A percentile compares a stretch with the other conserved stretches of the same genome.
These are phyloP conservation scores for Porites cylindrica DNA, from an alignment of 92 coral and sea anemone species.

Conservation along the genomic window DNA sequence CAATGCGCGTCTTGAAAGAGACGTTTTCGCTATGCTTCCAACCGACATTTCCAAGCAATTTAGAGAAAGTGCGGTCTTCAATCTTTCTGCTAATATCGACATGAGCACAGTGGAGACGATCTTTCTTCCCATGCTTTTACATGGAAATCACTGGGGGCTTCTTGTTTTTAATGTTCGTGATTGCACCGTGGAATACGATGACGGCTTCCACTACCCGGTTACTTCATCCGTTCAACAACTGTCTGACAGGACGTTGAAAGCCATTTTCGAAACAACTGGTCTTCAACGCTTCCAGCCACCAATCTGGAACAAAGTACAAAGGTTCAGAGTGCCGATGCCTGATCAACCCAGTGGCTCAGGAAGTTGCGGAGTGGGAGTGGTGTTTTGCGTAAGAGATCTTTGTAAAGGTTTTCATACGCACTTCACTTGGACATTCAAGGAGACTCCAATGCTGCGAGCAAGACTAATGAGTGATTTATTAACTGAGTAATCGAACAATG, in stretches of 20 bases:
- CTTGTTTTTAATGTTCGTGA: constrained; percentile 17
- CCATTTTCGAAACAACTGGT: constrained; percentile 3
- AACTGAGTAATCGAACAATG: not conserved
- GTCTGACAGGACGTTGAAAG: not conserved
- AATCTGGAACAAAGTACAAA: constrained; percentile 9
- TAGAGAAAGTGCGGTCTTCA: constrained; percentile 14
- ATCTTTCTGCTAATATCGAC: constrained; percentile 18
- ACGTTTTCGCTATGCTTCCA: constrained; percentile 25
- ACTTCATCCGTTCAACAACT: not conserved
- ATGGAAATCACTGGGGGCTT: constrained; percentile 56
- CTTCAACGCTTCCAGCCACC: not conserved
- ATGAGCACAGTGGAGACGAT: constrained; percentile 33
- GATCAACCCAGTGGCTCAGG: constrained; percentile 42
- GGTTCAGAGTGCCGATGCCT: constrained; percentile 50
- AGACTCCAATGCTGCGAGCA: constrained; percentile 23
- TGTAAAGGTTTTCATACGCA: not conserved
- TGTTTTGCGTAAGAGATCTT: constrained; percentile 44
- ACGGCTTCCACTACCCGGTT: constrained; percentile 33
- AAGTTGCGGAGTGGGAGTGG: constrained; percentile 59
- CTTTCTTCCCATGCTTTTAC: constrained; percentile 38
- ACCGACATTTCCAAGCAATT: constrained; percentile 18
- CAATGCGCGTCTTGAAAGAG: constrained; percentile 35
- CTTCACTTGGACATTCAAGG: constrained; percentile 18
- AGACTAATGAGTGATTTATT: constrained; percentile 35
- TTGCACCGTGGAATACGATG: constrained; percentile 27